A percentile compares a stretch with the other conserved stretches of the same genome.
Conservation (phyloP, 2,888 invertebrate genomes). For the Tiliacea citrago region DNA sequence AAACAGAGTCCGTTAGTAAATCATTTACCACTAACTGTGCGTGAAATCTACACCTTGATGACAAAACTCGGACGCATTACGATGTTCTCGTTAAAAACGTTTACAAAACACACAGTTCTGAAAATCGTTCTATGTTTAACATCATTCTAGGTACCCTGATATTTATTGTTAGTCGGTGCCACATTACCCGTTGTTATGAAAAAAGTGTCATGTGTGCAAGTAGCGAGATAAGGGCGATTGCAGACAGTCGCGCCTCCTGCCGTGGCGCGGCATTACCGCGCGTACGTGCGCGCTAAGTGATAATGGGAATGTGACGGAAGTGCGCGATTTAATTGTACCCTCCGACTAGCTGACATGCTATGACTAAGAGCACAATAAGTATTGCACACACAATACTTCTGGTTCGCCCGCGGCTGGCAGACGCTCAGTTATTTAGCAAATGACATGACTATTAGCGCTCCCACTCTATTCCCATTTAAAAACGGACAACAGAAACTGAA, state of each 20-base stretch:
- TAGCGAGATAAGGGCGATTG: slow-evolving; percentile 50
- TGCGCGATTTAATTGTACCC: slow-evolving; percentile 48
- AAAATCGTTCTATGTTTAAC: slow-evolving; percentile 18
- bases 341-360: slow-evolving; percentile 20
- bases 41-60: slow-evolving; percentile 37
- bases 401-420: not conserved
- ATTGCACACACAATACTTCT: slow-evolving; percentile 5
- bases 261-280: not conserved
- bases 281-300: slow-evolving; percentile 19
- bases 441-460: not conserved
- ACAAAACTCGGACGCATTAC: slow-evolving; percentile 24
- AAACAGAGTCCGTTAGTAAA: slow-evolving; percentile 28
- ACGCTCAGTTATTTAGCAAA: not conserved
- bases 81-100: slow-evolving; percentile 11
- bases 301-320: slow-evolving; percentile 47
- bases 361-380: slow-evolving; percentile 12
- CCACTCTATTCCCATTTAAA: not conserved
- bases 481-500: not conserved
- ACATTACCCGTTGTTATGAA: slow-evolving; percentile 33
- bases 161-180: slow-evolving; percentile 3
- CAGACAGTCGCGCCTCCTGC: slow-evolving; percentile 28
- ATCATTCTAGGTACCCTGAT: not conserved
- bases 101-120: slow-evolving; percentile 30
- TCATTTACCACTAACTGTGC: slow-evolving; percentile 29
- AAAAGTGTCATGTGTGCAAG: slow-evolving; percentile 52